A percentile compares a stretch with the other conserved stretches of the same genome.
phyloP scores from a whole-genome alignment of 2,888 invertebrate genomes.

The Diploptera punctata region DNA sequence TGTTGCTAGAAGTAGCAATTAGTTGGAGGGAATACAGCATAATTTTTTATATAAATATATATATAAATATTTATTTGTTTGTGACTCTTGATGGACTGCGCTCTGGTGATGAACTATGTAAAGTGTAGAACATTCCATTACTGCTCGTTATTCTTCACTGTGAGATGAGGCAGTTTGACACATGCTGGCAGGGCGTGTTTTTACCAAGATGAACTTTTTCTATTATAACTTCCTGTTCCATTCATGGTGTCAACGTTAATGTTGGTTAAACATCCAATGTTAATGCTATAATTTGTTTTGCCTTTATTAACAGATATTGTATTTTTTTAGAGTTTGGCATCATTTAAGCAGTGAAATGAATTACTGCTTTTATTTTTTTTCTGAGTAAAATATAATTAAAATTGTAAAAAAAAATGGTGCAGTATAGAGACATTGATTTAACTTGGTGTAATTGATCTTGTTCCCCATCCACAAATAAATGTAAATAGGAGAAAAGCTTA shows the following conservation, averaged over 20 bases:
- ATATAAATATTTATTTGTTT: not conserved
- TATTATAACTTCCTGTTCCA: no score
- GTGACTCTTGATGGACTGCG: not conserved
- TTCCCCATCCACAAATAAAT: not conserved
- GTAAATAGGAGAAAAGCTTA: conserved; percentile 22
- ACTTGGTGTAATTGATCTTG: conserved; percentile 16
- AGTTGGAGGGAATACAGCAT: conserved; percentile 9
- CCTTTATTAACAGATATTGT: conserved; percentile 14
- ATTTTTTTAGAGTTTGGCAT: conserved; percentile 18
- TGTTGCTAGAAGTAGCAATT: conserved; percentile 17
- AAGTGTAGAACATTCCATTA: conserved; percentile 24
- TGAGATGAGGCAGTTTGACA: not conserved
- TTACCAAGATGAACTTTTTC: no score
- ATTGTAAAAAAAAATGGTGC: not conserved
- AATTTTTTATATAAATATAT: conserved; percentile 15
- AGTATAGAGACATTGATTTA: not conserved
- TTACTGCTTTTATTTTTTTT: conserved; percentile 15
- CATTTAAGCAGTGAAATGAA: not conserved
- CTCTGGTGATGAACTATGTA: not conserved
- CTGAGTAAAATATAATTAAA: not conserved
- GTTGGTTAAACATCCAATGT: conserved; percentile 4
- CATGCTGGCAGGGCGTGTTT: no score
- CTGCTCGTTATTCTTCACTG: conserved; percentile 4
- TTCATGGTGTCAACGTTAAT: no score
- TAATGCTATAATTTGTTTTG: conserved; percentile 18